Evolutionary conservation across 2,113 vertebrate genomes (phyloP), one percentile per base, ranked within the genome.

Genomic region (Geococcyx californianus): DNA sequence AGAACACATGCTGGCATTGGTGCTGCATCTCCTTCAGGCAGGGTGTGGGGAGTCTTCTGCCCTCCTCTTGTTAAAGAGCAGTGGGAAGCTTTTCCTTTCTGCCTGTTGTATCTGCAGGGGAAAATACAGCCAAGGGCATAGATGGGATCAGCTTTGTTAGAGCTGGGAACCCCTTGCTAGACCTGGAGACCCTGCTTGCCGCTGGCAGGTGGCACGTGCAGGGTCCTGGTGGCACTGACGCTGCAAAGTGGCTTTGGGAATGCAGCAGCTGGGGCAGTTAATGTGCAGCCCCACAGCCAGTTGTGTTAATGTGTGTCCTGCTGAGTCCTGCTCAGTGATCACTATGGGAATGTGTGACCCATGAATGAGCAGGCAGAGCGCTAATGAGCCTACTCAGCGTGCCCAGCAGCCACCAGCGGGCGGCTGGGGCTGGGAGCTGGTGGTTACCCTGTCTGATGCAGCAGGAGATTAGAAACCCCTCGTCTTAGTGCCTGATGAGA

Each of bases 271-370:
- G 96, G 89, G 64, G 13, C 42, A 25, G 77, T 52, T 64, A 72
- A 91, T 23, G 44, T 3, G 7, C 86, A 90, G 68, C 94, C 77
- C 81, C 18, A 69, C 73, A 89, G 77, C 5, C 72, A 64, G 73
- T 89, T 26, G 89, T 89, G 95, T 95, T 95, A 95, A 92, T 69
- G 87, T 24, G 25, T 76, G 89, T 89, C 96, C 94, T 25, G 95
- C 95, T 95, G 95, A 38, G 78, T 45, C 91, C 47, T 82, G 29
- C 87, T 89, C 93, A 60, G 36, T 66, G 91, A 91, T 87, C 44
- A 91, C 33, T 38, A 60, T 70, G 82, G 87, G 85, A 88, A 82
- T 73, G 72, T 74, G 44, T 70, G 95, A 89, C 84, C 94, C 60
- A 4, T 34, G 69, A 90, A 85, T 95, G 95, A 94, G 91, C 84